phyloP scores from a whole-genome alignment of 2,888 invertebrate species.

The Papilio protenor region DNA sequence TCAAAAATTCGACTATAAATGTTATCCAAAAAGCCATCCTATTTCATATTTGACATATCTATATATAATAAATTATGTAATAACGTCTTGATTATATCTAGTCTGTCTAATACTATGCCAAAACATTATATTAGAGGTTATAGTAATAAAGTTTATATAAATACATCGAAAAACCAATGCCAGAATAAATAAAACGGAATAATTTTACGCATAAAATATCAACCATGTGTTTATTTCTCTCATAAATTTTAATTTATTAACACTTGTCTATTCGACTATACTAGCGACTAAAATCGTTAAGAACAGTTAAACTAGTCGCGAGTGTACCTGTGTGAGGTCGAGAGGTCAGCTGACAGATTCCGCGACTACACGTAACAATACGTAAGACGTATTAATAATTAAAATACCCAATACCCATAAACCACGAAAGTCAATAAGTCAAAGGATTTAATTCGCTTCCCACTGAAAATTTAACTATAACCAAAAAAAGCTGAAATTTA shows the following conservation, averaged over 20 bases:
- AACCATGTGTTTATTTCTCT: background rate
- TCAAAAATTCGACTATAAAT: too few relatives aligned
- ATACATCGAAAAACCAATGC: conserved; percentile 1
- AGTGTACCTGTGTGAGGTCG: background rate
- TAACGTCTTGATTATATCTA: background rate
- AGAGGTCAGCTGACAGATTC: conserved; percentile 20
- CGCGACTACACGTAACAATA: conserved; percentile 1
- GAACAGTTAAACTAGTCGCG: conserved; percentile 13
- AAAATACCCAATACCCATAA: background rate
- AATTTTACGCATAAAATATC: background rate
- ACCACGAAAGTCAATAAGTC: background rate
- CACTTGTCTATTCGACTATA: background rate
- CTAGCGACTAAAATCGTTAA: conserved; percentile 11
- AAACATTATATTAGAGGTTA: conserved; percentile 8
- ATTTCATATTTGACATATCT: background rate
- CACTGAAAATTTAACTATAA: background rate
- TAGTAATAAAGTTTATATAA: background rate
- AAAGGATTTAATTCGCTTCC: background rate
- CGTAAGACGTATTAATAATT: conserved; percentile 13
- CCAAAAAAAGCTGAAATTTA: background rate
- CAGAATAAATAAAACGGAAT: background rate
- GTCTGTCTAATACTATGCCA: background rate
- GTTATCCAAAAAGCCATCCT: too few relatives aligned
- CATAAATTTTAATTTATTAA: background rate
- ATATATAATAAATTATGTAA: background rate